These are phyloP conservation scores for Temnothorax nylanderi DNA, from an alignment of 1,140 invertebrate genomes.

Conservation along the genomic window DNA sequence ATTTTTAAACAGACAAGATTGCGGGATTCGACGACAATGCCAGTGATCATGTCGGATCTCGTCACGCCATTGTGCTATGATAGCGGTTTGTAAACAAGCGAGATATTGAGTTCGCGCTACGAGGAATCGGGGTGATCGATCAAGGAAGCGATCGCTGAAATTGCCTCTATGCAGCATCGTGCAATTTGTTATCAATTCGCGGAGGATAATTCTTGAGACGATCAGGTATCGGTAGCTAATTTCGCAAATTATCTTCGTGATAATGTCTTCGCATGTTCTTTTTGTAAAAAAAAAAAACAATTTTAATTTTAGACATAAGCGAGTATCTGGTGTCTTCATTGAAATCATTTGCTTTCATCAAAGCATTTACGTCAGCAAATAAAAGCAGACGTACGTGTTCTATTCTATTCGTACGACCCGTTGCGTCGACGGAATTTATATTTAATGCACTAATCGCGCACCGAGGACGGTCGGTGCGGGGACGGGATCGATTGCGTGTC, in stretches of 20 bases:
- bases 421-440: constrained; percentile 55
- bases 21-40: neutral
- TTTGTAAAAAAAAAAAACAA: neutral
- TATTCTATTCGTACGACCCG: constrained; percentile 19
- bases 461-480: neutral
- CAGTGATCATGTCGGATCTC: neutral
- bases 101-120: constrained; percentile 7
- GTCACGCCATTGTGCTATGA: neutral
- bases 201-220: neutral
- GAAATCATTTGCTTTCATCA: neutral
- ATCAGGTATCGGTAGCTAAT: neutral
- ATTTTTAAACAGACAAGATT: neutral
- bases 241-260: neutral
- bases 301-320: neutral
- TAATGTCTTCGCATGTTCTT: neutral
- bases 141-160: neutral
- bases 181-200: constrained; percentile 8
- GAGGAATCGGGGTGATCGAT: constrained; percentile 27
- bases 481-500: constrained; percentile 59
- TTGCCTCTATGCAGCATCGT: neutral
- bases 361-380: neutral
- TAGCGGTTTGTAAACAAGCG: constrained; percentile 11
- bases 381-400: neutral
- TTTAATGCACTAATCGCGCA: constrained; percentile 65
- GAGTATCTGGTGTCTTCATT: neutral